Conservation (phyloP, 2,113 vertebrate genomes). For the Bettongia penicillata region DNA sequence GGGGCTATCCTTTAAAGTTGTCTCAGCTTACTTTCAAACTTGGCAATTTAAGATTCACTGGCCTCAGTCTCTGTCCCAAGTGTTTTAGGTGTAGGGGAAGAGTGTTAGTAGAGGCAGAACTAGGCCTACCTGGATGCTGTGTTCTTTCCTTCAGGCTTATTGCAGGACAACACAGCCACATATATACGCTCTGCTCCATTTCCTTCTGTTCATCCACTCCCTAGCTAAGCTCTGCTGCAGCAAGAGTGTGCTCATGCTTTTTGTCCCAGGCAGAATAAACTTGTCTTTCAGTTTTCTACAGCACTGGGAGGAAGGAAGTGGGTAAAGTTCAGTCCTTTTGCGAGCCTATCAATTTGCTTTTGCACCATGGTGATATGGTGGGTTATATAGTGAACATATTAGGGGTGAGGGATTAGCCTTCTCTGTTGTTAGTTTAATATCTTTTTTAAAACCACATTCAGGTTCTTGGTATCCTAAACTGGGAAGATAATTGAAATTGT, state of each 20-base stretch:
- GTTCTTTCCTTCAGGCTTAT: background rate
- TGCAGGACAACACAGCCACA: background rate
- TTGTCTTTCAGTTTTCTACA: background rate
- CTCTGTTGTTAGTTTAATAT: background rate
- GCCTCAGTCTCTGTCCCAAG: background rate
- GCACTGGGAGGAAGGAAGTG: background rate
- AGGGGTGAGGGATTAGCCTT: background rate
- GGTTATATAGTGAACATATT: background rate
- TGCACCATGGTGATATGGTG: background rate
- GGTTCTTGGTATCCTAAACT: too few species aligned
- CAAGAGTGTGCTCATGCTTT: background rate
- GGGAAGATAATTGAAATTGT: too few species aligned
- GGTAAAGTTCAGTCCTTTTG: background rate
- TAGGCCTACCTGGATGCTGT: background rate
- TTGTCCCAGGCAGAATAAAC: background rate
- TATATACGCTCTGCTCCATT: background rate
- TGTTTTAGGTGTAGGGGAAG: background rate
- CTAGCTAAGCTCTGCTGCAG: background rate
- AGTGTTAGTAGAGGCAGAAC: background rate
- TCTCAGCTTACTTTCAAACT: background rate
- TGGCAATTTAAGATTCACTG: background rate
- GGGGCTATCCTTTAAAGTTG: background rate
- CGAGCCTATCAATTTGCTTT: background rate
- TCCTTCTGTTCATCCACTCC: background rate
- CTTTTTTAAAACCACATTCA: too few species aligned